These are phyloP conservation scores for Sinella curviseta DNA, from an alignment of 1,140 invertebrate species.

Conservation along the genomic window DNA sequence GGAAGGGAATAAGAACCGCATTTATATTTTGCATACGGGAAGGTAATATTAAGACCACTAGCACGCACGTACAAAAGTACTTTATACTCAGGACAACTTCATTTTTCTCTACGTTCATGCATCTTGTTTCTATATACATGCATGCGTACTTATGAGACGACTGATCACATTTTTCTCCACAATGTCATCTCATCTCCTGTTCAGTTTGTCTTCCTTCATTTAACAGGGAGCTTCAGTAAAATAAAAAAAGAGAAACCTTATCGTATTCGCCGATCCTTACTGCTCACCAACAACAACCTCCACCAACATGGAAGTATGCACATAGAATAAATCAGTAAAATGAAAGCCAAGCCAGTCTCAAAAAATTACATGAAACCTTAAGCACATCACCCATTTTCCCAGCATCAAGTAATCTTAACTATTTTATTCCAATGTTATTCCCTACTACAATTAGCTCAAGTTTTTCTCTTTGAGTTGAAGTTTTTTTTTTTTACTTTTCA, in stretches of 20 bases:
- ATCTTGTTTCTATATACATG: neutral
- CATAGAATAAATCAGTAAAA: no score
- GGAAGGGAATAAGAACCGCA: neutral
- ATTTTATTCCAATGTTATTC: no score
- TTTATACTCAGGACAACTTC: neutral
- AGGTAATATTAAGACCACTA: neutral
- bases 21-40: neutral
- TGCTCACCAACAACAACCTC: no score
- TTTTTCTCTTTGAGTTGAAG: no score
- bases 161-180: neutral
- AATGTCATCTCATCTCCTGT: constrained; percentile 2
- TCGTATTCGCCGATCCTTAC: no score
- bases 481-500: no score
- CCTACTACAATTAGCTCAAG: no score
- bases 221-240: neutral
- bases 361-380: no score
- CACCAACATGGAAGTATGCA: no score
- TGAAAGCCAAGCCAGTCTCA: no score
- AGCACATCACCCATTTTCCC: no score
- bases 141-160: neutral
- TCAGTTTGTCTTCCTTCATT: constrained; percentile 16
- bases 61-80: neutral
- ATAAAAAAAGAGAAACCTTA: neutral
- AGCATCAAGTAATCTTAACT: no score
- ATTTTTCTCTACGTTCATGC: neutral